phyloP scores from a whole-genome alignment of 2,797 vertebrate species.

The Characodon lateralis region DNA sequence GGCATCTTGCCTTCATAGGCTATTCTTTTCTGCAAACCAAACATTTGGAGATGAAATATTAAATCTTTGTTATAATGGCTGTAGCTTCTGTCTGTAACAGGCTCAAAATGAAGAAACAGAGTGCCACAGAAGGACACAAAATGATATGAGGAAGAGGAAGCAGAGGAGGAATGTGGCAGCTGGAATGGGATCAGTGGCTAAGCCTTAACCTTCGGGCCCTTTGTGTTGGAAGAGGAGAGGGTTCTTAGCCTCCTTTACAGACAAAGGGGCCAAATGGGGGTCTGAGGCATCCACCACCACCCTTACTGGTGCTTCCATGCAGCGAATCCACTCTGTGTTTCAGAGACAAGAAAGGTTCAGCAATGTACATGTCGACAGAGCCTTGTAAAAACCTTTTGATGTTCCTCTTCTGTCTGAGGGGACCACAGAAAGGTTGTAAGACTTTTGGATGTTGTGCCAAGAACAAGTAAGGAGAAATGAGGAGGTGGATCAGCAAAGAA shows the following conservation, averaged over 20 bases:
- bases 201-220: constrained; percentile 74
- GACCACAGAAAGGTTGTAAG: constrained; percentile 75
- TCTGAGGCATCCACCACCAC: constrained; percentile 25
- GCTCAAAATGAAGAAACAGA: constrained; percentile 34
- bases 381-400: constrained; percentile 73
- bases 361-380: constrained; percentile 68
- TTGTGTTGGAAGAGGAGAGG: constrained; percentile 66
- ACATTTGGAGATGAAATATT: constrained; percentile 40
- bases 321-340: constrained; percentile 40
- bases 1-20: not conserved
- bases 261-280: constrained; percentile 59
- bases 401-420: constrained; percentile 71
- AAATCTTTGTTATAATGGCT: constrained; percentile 59
- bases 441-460: constrained; percentile 78
- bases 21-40: constrained; percentile 10
- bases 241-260: constrained; percentile 60
- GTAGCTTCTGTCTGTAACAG: constrained; percentile 62
- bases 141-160: constrained; percentile 47
- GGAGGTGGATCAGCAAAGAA: constrained; percentile 74
- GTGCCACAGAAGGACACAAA: constrained; percentile 47
- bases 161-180: constrained; percentile 67
- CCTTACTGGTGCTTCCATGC: constrained; percentile 22
- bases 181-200: constrained; percentile 80
- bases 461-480: constrained; percentile 78
- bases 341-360: constrained; percentile 65